Percentiles rank a stretch among this genome's conserved stretches.
phyloP scores from a whole-genome alignment of 1,140 invertebrate genomes.

The Proctacanthus coquilletti region DNA sequence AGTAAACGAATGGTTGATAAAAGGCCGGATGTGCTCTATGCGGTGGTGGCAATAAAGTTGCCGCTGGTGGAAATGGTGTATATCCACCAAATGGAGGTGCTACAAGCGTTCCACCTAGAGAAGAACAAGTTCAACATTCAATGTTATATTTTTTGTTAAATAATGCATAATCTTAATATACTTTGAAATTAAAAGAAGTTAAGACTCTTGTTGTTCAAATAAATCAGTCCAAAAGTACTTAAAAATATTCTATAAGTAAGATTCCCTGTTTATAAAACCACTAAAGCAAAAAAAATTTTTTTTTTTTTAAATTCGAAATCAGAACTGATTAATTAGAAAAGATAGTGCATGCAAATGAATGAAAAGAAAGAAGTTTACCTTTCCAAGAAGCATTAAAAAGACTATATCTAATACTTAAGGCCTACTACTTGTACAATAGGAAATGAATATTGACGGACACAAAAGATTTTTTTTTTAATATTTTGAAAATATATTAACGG shows the following conservation, averaged over 20 bases:
- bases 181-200: too few relatives aligned
- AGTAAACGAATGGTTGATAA: conserved; percentile 55
- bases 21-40: conserved; percentile 34
- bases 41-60: conserved; percentile 18
- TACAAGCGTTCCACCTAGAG: conserved; percentile 19
- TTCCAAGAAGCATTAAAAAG: too few relatives aligned
- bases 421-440: too few relatives aligned
- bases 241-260: conserved; percentile 2
- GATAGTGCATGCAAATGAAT: too few relatives aligned
- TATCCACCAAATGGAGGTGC: conserved; percentile 22
- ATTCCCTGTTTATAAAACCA: not conserved
- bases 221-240: conserved; percentile 1
- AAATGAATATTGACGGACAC: too few relatives aligned
- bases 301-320: too few relatives aligned
- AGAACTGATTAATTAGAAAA: too few relatives aligned
- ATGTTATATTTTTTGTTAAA: not conserved
- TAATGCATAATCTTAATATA: not conserved
- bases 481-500: too few relatives aligned
- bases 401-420: too few relatives aligned
- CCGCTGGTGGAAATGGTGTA: conserved; percentile 15
- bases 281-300: too few relatives aligned
- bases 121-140: conserved; percentile 3
- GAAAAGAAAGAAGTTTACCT: too few relatives aligned
- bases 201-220: conserved; percentile 1
- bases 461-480: too few relatives aligned